Conservation (phyloP, 1,140 invertebrate species). For the Halotydeus destructor region DNA sequence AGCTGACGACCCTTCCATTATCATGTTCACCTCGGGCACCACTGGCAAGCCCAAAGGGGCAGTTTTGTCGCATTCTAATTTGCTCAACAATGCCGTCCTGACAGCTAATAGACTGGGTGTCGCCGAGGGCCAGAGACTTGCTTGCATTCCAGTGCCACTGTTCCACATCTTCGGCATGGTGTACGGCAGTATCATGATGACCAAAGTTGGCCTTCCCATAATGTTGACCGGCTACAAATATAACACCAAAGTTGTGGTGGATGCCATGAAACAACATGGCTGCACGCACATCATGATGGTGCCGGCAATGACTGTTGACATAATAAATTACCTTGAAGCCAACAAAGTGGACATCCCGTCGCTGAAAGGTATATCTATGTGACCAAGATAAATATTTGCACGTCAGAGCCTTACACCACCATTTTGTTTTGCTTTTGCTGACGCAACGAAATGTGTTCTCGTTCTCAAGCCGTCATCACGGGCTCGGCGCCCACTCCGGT, state of each 20-base stretch:
- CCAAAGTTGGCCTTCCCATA: neutral
- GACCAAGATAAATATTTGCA: too few relatives aligned
- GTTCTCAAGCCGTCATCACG: constrained; percentile 1
- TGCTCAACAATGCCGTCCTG: constrained; percentile 64
- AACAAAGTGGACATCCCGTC: constrained; percentile 5
- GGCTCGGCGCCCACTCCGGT: constrained; percentile 12
- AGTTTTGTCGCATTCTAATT: constrained; percentile 50
- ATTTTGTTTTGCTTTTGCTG: neutral
- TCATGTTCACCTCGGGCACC: constrained; percentile 31
- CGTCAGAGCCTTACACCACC: neutral
- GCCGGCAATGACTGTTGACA: constrained; percentile 11
- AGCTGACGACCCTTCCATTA: constrained; percentile 12
- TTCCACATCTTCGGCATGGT: constrained; percentile 78
- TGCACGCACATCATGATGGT: constrained; percentile 11
- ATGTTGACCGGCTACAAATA: constrained; percentile 8
- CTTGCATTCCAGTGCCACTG: constrained; percentile 63
- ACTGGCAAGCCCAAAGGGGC: constrained; percentile 75
- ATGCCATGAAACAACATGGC: constrained; percentile 6
- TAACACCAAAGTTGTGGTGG: constrained; percentile 5
- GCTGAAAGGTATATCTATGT: constrained; percentile 2
- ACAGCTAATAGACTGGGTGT: constrained; percentile 35
- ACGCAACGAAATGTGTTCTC: too few relatives aligned
- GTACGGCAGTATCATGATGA: constrained; percentile 34
- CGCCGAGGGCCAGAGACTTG: constrained; percentile 20
- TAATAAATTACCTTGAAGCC: constrained; percentile 10